Evolutionary conservation across 2,797 vertebrate genomes (phyloP).

Genomic region (Myioborus miniatus): DNA sequence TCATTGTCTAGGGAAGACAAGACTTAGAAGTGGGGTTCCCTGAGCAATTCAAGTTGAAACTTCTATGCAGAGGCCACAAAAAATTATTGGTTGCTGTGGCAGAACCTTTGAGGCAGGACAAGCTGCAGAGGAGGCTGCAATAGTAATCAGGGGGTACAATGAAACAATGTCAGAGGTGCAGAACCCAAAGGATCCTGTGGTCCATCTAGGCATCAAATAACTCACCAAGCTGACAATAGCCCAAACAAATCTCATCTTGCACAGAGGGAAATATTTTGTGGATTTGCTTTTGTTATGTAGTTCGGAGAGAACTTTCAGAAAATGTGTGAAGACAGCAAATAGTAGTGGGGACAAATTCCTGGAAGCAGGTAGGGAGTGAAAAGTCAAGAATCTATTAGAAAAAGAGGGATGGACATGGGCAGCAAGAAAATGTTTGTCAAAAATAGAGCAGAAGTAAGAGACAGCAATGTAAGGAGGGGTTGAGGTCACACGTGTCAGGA

Average conservation of each 20-base stretch:
- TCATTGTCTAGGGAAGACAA: background rate
- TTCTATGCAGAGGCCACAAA: background rate
- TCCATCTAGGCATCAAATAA: background rate
- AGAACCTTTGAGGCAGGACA: background rate
- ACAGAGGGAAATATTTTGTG: background rate
- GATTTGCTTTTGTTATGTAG: background rate
- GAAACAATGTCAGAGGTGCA: background rate
- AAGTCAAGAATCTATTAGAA: background rate
- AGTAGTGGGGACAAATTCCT: background rate
- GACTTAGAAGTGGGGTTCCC: background rate
- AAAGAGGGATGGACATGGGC: background rate
- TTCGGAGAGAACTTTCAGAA: background rate
- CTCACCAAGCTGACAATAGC: background rate
- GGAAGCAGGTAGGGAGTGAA: background rate
- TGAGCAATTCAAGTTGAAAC: background rate
- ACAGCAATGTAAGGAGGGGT: background rate
- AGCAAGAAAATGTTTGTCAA: background rate
- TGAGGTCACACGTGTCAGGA: background rate
- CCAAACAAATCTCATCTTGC: background rate
- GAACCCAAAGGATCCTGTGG: background rate
- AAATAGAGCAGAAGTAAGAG: background rate
- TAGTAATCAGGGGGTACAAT: background rate
- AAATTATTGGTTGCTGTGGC: background rate
- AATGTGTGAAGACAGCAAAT: background rate
- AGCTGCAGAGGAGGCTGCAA: background rate